Percentiles rank a stretch among this genome's conserved stretches.
These are phyloP conservation scores for Oenanthe melanoleuca DNA, from an alignment of 2,113 vertebrate species.

Conservation along the genomic window DNA sequence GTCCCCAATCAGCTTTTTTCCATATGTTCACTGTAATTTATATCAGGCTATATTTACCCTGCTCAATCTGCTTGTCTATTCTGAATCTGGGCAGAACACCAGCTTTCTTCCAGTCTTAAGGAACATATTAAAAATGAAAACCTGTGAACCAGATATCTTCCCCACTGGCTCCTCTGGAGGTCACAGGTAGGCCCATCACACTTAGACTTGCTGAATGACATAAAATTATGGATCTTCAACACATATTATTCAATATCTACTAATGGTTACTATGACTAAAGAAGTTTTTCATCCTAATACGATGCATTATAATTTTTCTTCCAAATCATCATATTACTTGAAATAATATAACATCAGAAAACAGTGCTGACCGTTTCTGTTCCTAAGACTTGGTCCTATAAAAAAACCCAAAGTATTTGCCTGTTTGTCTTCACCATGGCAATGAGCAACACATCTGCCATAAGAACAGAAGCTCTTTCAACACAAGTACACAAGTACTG, in stretches of 20 bases:
- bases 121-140: slow-evolving; percentile 4
- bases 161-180: background rate
- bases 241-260: background rate
- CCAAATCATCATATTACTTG: background rate
- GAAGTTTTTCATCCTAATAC: background rate
- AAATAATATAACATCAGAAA: background rate
- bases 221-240: background rate
- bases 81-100: slow-evolving; percentile 47
- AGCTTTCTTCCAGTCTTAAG: slow-evolving; percentile 1
- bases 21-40: slow-evolving; percentile 59
- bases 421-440: background rate
- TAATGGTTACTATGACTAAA: background rate
- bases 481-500: background rate
- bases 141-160: background rate
- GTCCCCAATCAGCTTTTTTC: slow-evolving; percentile 53
- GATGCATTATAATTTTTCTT: background rate
- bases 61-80: slow-evolving; percentile 50
- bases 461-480: background rate
- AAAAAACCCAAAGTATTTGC: background rate
- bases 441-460: background rate
- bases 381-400: background rate
- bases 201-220: background rate
- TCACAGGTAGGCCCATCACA: background rate
- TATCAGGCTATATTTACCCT: slow-evolving; percentile 59
- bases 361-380: background rate